These are phyloP conservation scores for Drosophila subsilvestris DNA, from an alignment of 2,888 invertebrate genomes.

Conservation along the genomic window DNA sequence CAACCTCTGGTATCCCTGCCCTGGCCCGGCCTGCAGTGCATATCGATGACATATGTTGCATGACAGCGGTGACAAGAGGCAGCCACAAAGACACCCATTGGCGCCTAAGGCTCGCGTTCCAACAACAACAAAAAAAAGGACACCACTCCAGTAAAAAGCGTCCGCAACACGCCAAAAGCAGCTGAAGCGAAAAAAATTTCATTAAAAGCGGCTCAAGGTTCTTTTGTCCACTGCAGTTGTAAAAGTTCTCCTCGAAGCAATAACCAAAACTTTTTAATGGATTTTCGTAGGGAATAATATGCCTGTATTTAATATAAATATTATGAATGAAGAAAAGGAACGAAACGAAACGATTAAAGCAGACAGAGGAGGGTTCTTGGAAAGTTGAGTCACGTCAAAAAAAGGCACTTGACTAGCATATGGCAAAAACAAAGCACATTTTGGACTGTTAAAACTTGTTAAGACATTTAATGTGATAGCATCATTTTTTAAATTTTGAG, in stretches of 20 bases:
- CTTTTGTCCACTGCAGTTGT: conserved; percentile 59
- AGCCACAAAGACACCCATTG: conserved; percentile 40
- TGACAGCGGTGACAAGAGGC: conserved; percentile 34
- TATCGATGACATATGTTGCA: conserved; percentile 68
- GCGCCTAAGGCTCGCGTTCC: conserved; percentile 64
- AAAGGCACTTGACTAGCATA: background rate
- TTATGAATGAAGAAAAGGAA: background rate
- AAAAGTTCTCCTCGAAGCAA: conserved; percentile 53
- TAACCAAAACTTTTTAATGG: conserved; percentile 70
- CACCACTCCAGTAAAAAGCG: no score
- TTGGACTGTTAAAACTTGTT: no score
- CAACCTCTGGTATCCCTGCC: conserved; percentile 14
- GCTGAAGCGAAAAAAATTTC: conserved; percentile 50
- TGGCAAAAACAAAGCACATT: background rate
- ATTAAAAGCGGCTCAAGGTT: conserved; percentile 77
- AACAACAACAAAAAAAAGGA: conserved; percentile 18
- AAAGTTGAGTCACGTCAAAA: background rate
- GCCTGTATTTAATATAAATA: conserved; percentile 16
- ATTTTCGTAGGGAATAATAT: conserved; percentile 54
- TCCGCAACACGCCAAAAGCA: background rate
- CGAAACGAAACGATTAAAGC: background rate
- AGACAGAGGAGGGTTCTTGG: background rate
- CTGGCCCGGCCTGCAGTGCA: conserved; percentile 6
- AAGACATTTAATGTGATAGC: no score
- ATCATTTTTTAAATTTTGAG: no score